Percentiles rank a stretch among this genome's conserved stretches.
These are phyloP conservation scores for Rotaria macrura DNA, from an alignment of 2,888 invertebrate genomes.

Conservation along the genomic window DNA sequence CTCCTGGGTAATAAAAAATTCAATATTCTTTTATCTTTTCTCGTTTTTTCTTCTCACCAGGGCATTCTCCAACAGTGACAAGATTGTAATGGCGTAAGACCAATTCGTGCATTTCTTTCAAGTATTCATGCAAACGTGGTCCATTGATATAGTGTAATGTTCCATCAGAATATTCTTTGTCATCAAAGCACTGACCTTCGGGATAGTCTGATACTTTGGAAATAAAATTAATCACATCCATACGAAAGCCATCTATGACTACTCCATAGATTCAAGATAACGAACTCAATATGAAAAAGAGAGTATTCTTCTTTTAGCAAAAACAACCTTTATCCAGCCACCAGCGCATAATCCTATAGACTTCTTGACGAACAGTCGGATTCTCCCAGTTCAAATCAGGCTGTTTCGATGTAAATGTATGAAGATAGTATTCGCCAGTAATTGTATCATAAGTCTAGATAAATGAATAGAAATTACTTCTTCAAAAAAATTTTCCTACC, in stretches of 20 bases:
- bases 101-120: neutral
- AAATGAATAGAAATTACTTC: slow-evolving; percentile 38
- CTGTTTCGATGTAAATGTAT: slow-evolving; percentile 60
- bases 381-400: slow-evolving; percentile 75
- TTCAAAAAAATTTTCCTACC: neutral
- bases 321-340: slow-evolving; percentile 58
- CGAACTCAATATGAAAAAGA: too few species aligned
- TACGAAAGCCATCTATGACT: slow-evolving; percentile 40
- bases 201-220: slow-evolving; percentile 12
- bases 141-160: neutral
- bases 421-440: slow-evolving; percentile 67
- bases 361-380: slow-evolving; percentile 46
- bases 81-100: neutral
- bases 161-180: neutral
- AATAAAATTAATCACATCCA: slow-evolving; percentile 18
- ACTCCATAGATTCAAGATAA: too few species aligned
- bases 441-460: slow-evolving; percentile 62
- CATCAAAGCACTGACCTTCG: neutral
- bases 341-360: slow-evolving; percentile 57
- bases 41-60: neutral
- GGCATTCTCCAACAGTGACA: neutral
- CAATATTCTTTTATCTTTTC: too few species aligned
- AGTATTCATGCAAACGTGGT: neutral
- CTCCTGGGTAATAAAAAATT: neutral
- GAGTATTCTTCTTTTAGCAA: too few species aligned